Conservation (phyloP, 1,140 invertebrate genomes). For the Drosophila mayri region DNA sequence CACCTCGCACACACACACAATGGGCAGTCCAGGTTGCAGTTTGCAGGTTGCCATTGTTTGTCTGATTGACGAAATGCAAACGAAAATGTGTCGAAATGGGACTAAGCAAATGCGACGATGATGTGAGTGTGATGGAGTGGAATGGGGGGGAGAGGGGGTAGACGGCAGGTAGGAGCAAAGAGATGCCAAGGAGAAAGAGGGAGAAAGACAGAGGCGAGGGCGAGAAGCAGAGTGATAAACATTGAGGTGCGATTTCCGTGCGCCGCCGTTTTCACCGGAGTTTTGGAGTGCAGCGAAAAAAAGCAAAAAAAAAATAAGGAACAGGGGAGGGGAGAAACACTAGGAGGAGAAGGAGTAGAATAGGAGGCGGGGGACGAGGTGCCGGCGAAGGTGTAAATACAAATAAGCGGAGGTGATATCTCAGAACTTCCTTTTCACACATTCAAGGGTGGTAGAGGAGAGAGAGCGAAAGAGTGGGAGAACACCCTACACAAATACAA, state of each 20-base stretch:
- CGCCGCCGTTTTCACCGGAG: conserved; percentile 49
- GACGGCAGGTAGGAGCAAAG: conserved; percentile 28
- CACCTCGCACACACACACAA: conserved; percentile 12
- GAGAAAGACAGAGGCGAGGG: conserved; percentile 2
- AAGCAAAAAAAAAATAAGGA: conserved; percentile 1
- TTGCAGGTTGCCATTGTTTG: conserved; percentile 72
- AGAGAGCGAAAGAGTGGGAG: conserved; percentile 24
- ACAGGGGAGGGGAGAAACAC: conserved; percentile 8
- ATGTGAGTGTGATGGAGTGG: conserved; percentile 20
- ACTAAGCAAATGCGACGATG: conserved; percentile 72
- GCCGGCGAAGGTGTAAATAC: conserved; percentile 76
- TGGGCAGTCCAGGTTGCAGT: conserved; percentile 62
- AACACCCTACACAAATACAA: conserved; percentile 72
- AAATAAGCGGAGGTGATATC: conserved; percentile 83
- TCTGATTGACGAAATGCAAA: conserved; percentile 83
- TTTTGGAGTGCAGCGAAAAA: conserved; percentile 42
- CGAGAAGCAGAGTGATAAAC: conserved; percentile 42
- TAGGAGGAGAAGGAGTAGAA: conserved; percentile 17
- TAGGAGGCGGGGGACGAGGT: conserved; percentile 32
- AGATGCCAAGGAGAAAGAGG: conserved; percentile 27
- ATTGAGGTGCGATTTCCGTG: conserved; percentile 63
- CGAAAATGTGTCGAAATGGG: conserved; percentile 82
- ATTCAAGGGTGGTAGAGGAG: conserved; percentile 47
- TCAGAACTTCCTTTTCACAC: conserved; percentile 83
- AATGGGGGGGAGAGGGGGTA: conserved; percentile 3